phyloP scores from a whole-genome alignment of 2,797 vertebrate species.

The Balearica regulorum region DNA sequence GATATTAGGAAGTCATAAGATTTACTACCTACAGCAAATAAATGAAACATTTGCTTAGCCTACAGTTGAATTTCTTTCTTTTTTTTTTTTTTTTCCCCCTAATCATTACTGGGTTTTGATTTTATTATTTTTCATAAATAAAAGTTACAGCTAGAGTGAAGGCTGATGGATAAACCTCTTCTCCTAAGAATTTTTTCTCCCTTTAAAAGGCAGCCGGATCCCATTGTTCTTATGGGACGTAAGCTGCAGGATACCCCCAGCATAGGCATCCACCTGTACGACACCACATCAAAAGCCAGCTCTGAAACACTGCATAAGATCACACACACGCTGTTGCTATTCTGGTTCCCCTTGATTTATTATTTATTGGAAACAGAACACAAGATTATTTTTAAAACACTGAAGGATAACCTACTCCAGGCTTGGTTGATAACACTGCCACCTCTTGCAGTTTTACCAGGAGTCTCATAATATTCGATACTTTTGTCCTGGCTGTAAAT shows the following conservation, averaged over 20 bases:
- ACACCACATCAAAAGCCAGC: not conserved
- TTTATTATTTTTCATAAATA: not conserved
- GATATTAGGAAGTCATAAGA: not conserved
- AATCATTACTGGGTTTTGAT: not conserved
- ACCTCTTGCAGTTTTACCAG: not conserved
- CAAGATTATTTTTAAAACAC: not conserved
- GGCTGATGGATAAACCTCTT: not conserved
- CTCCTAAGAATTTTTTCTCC: not conserved
- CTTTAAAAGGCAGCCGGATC: not conserved
- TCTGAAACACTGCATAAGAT: not conserved
- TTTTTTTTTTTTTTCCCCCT: too few relatives aligned
- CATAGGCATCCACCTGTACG: not conserved
- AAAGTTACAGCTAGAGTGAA: not conserved
- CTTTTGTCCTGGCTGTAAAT: not conserved
- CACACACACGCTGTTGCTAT: not conserved
- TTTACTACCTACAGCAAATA: not conserved
- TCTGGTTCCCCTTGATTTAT: conserved; percentile 24
- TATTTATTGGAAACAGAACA: conserved; percentile 32
- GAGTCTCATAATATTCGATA: not conserved
- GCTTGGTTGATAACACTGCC: not conserved
- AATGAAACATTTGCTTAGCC: not conserved
- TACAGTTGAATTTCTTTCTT: not conserved
- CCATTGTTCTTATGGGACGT: not conserved
- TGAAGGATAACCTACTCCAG: not conserved
- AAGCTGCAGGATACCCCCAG: not conserved